Percentiles rank a stretch among this genome's conserved stretches.
phyloP scores from a whole-genome alignment of 1,140 invertebrate genomes.

The Drosophila ercepeae region DNA sequence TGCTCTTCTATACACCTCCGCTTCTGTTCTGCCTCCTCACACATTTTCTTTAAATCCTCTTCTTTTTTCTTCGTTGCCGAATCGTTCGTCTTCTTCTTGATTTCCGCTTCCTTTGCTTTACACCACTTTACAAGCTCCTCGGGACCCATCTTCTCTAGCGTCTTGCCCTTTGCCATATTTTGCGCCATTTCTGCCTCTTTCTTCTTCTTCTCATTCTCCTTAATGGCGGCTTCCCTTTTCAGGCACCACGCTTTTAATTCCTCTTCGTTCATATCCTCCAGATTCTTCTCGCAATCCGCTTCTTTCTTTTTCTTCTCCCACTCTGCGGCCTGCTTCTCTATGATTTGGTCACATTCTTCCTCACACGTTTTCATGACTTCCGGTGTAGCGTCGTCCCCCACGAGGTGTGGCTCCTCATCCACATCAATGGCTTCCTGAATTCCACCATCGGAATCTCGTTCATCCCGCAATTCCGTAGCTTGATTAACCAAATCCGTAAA shows the following conservation, averaged over 20 bases:
- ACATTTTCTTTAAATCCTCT: neutral
- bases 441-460: conserved; percentile 23
- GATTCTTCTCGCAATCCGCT: conserved; percentile 1
- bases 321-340: conserved; percentile 19
- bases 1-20: neutral
- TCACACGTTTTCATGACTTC: conserved; percentile 33
- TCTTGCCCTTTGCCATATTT: neutral
- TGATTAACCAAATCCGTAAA: conserved; percentile 45
- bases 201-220: neutral
- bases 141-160: neutral
- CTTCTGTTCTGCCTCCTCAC: neutral
- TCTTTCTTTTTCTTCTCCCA: conserved; percentile 1
- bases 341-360: conserved; percentile 27
- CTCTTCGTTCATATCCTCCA: conserved; percentile 10
- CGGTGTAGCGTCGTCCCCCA: neutral
- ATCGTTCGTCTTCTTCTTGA: neutral
- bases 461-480: conserved; percentile 30
- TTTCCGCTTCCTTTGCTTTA: neutral
- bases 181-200: neutral
- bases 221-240: conserved; percentile 4
- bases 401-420: conserved; percentile 18
- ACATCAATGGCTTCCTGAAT: conserved; percentile 15
- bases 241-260: conserved; percentile 17
- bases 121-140: conserved; percentile 9
- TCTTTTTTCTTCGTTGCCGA: neutral